Base-by-base conservation (phyloP, 2,888 invertebrate species). In the Bellardia pandia region DNA sequence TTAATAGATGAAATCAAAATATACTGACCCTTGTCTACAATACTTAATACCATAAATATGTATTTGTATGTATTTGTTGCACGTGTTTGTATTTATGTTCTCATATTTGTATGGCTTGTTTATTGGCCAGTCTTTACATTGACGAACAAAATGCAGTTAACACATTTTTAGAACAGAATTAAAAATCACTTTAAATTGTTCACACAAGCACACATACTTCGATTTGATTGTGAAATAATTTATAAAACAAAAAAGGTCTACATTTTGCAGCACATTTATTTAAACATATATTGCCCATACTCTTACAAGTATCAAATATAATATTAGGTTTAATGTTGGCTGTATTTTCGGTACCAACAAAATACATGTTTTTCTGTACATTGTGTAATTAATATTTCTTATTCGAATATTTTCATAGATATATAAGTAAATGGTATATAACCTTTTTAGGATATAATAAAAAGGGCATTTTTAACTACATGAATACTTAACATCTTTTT, bases 1-100 rank as follows among this genome's bases (percentile, higher is more conserved):
- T 82, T 56, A 76, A 78, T 56, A 77, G 71, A 75, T 66, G 66
- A 74, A 75, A 75, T 75, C 68, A 82, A 75, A 75, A 60, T 68
- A 51, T 37, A 62, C 42, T 82, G 82, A 76, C 69, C 82, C 75
- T 53, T 69, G 75, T 82, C 82, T 82, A 16, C 33, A 30, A 40
- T 37, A 51, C 30, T 68, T 48, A 62, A 56, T 75, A 13, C 68
- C 75, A 60, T 75, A 75, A 82, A 81, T 75, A 68, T 68, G 48
- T 75, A 2, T 23, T 23, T 45, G 45, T 66, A n/a, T 30, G 23
- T 66, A 5, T 33, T 3, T 33, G 33, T 33, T 33, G 23, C 23
- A 23, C 5, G 37, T 45, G 3, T 23, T 23, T 45, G 66, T 66
- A n/a, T 30, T 9, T 7, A 69, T 51, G 45, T 60, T 51, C 6